A percentile compares a stretch with the other conserved stretches of the same genome.
phyloP scores from a whole-genome alignment of 2,888 invertebrate genomes.

The Drosophila colorata region DNA sequence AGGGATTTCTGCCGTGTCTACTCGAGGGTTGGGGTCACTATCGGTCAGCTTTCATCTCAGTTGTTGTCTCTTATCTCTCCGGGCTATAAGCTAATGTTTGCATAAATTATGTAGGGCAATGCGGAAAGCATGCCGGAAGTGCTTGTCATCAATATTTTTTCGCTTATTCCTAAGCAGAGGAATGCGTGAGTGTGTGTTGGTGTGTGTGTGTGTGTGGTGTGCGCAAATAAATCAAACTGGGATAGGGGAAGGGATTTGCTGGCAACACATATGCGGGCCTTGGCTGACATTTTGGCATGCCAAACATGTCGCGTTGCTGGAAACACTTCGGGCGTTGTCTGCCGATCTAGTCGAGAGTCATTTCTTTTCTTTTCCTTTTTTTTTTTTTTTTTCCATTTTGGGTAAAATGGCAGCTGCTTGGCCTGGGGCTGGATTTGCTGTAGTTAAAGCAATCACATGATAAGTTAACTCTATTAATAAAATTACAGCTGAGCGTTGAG shows the following conservation, averaged over 20 bases:
- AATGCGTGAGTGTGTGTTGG: constrained; percentile 13
- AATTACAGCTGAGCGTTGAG: constrained; percentile 3
- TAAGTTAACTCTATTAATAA: constrained; percentile 55
- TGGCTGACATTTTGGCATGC: constrained; percentile 67
- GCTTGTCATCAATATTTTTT: constrained; percentile 75
- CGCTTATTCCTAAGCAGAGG: constrained; percentile 3
- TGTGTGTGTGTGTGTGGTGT: constrained; percentile 24
- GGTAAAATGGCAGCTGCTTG: constrained; percentile 24
- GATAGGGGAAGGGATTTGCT: constrained; percentile 18
- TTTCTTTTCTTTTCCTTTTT: too few relatives aligned
- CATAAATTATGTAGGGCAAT: constrained; percentile 73
- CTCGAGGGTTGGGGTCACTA: constrained; percentile 34
- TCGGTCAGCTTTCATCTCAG: constrained; percentile 41
- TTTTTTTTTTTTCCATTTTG: too few relatives aligned
- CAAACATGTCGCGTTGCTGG: constrained; percentile 65
- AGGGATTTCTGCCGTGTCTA: constrained; percentile 32
- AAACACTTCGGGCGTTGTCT: constrained; percentile 32
- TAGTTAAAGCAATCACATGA: constrained; percentile 40
- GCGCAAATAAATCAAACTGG: constrained; percentile 52
- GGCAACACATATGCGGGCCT: constrained; percentile 34
- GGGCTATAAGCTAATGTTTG: constrained; percentile 66
- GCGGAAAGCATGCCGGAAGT: constrained; percentile 67
- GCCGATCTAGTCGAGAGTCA: constrained; percentile 12
- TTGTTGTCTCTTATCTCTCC: constrained; percentile 48
- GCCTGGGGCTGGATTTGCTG: constrained; percentile 20